Conservation (phyloP, 2,797 vertebrate genomes). For the Enteromius anoplus region DNA sequence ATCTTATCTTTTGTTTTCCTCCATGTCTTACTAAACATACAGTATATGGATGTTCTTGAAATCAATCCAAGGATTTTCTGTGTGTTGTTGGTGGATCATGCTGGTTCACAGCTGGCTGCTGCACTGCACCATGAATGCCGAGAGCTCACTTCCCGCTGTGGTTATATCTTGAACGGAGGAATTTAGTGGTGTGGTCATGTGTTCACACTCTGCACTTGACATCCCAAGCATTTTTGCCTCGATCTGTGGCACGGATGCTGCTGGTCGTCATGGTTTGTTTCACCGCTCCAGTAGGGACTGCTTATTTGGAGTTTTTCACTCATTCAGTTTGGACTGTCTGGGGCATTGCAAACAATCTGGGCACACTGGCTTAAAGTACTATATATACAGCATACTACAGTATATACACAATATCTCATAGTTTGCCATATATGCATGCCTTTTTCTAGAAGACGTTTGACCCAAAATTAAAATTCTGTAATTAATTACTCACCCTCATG, state of each 20-base stretch:
- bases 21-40: neutral
- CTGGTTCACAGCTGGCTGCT: conserved; percentile 23
- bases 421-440: neutral
- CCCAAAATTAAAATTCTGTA: too few species aligned
- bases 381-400: neutral
- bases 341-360: conserved; percentile 9
- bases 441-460: neutral
- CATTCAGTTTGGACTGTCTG: neutral
- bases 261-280: conserved; percentile 6
- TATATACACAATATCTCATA: neutral
- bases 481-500: too few species aligned
- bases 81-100: conserved; percentile 25
- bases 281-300: conserved; percentile 8
- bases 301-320: conserved; percentile 3
- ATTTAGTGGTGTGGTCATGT: conserved; percentile 30
- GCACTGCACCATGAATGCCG: conserved; percentile 28
- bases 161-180: conserved; percentile 12
- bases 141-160: conserved; percentile 27
- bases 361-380: neutral
- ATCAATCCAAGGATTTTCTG: conserved; percentile 1
- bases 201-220: conserved; percentile 11
- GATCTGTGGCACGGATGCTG: conserved; percentile 2
- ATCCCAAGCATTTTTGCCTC: neutral
- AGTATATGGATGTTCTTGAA: conserved; percentile 2
- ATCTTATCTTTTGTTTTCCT: conserved; percentile 3